phyloP scores from a whole-genome alignment of 2,888 invertebrate genomes.

The Drosophila robusta region DNA sequence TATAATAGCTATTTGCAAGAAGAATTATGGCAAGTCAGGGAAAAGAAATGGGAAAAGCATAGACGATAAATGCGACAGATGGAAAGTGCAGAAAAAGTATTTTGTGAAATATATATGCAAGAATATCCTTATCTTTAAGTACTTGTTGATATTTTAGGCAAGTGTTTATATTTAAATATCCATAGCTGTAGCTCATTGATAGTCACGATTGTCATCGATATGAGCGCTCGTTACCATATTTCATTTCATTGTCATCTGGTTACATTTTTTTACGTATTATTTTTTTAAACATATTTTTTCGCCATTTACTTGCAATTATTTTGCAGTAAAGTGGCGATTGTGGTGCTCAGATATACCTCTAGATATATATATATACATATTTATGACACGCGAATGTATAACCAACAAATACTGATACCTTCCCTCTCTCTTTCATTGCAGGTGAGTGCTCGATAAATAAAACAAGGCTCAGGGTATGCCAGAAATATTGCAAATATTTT shows the following conservation, averaged over 20 bases:
- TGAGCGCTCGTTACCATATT: slow-evolving; percentile 42
- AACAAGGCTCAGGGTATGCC: slow-evolving; percentile 10
- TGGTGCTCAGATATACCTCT: neutral
- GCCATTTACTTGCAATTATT: slow-evolving; percentile 34
- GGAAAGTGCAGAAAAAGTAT: neutral
- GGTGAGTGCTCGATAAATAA: slow-evolving; percentile 62
- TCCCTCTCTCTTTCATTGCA: slow-evolving; percentile 42
- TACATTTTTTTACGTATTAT: slow-evolving; percentile 8
- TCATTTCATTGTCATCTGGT: slow-evolving; percentile 51
- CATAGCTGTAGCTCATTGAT: slow-evolving; percentile 23
- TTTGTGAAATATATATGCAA: neutral
- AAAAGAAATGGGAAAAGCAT: neutral
- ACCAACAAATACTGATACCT: slow-evolving; percentile 30
- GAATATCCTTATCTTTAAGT: neutral
- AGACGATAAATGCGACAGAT: slow-evolving; percentile 11
- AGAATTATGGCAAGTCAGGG: neutral
- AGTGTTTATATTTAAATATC: slow-evolving; percentile 2
- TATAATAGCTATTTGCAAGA: slow-evolving; percentile 6
- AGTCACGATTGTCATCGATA: slow-evolving; percentile 47
- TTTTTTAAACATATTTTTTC: slow-evolving; percentile 19
- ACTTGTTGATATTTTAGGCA: neutral
- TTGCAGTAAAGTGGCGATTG: slow-evolving; percentile 29
- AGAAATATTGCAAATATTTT: slow-evolving; percentile 2
- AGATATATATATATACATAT: slow-evolving; percentile 12
- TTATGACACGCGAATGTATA: slow-evolving; percentile 30